Conservation (phyloP, 2,113 vertebrate species). For the Nothoprocta pentlandii region DNA sequence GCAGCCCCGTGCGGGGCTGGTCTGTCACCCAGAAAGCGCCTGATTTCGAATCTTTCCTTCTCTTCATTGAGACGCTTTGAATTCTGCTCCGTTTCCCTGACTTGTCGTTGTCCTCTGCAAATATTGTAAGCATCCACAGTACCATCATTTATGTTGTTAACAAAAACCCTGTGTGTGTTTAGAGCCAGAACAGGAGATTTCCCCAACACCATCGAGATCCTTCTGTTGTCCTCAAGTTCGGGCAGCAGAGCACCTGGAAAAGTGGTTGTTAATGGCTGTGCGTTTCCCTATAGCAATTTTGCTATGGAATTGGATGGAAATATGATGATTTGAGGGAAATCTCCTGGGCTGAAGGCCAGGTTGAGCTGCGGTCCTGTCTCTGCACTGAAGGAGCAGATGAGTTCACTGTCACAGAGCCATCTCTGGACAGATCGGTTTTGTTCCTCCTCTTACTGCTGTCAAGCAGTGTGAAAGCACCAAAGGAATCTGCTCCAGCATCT, state of each 20-base stretch:
- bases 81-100: not conserved
- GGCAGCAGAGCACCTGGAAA: not conserved
- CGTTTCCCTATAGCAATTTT: not conserved
- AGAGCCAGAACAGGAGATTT: not conserved
- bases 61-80: not conserved
- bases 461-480: accelerated
- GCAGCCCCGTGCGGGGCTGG: accelerated
- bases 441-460: not conserved
- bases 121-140: accelerated
- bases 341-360: not conserved
- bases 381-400: not conserved
- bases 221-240: not conserved
- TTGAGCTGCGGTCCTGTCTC: not conserved
- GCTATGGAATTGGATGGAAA: too few relatives aligned
- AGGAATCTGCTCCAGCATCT: too few relatives aligned
- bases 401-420: not conserved
- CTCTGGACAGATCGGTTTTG: not conserved
- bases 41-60: not conserved
- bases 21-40: accelerated
- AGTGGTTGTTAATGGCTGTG: not conserved
- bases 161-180: not conserved
- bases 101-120: not conserved
- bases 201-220: not conserved
- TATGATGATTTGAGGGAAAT: not conserved
- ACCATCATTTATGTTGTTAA: not conserved